Conservation (phyloP, 2,113 vertebrate species). For the Pogona vitticeps region DNA sequence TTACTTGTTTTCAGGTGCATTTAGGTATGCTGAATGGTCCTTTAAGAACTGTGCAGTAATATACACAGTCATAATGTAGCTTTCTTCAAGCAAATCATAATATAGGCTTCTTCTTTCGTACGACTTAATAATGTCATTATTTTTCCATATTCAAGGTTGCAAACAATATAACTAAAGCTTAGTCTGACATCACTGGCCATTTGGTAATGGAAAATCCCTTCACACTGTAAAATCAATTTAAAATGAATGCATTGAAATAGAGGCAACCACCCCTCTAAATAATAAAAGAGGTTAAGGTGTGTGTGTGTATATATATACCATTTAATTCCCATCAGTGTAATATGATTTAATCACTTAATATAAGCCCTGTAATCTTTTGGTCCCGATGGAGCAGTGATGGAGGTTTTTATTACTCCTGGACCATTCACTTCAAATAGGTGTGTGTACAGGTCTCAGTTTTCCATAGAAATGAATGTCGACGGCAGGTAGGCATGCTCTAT, state of each 20-base stretch:
- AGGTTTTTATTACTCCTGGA: background rate
- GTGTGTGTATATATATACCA: too few species aligned
- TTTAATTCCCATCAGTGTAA: background rate
- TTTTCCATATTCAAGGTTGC: background rate
- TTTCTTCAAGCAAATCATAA: slow-evolving; percentile 42
- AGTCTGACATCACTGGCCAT: slow-evolving; percentile 10
- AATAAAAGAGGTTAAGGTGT: too few species aligned
- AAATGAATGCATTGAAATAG: background rate
- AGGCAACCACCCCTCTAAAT: background rate
- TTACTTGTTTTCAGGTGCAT: slow-evolving; percentile 70
- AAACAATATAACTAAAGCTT: background rate
- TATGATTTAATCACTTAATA: background rate
- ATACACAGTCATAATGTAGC: background rate
- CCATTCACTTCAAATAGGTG: background rate
- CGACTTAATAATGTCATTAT: slow-evolving; percentile 3
- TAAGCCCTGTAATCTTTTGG: background rate
- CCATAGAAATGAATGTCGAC: background rate
- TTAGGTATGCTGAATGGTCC: slow-evolving; percentile 56
- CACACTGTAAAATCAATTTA: background rate
- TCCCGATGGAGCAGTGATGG: background rate
- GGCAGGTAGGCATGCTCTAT: background rate
- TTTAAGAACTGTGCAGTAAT: slow-evolving; percentile 35
- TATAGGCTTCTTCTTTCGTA: background rate
- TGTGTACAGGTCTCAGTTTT: background rate
- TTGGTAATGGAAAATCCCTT: background rate